Evolutionary conservation across 2,113 vertebrate species (phyloP).

Genomic region (Trachemys scripta): DNA sequence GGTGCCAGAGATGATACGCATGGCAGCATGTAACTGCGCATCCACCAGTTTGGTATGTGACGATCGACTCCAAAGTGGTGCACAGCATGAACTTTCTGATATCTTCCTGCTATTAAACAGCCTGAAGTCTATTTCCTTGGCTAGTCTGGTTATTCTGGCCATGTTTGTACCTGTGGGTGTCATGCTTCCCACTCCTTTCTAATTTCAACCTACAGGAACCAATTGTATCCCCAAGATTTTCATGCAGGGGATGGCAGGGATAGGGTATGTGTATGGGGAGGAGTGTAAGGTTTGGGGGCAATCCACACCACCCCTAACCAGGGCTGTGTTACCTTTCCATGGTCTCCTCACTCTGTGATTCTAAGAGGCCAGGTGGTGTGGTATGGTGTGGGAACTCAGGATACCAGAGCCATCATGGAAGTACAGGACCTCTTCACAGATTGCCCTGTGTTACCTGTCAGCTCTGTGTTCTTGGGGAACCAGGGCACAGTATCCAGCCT

Average conservation of each 20-base stretch:
- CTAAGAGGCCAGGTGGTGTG: background rate
- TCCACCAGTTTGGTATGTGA: too few species aligned
- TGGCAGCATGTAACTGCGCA: too few species aligned
- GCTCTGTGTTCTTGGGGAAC: too few species aligned
- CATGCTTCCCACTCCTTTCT: background rate
- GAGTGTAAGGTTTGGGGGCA: background rate
- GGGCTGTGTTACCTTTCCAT: background rate
- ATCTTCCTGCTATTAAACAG: background rate
- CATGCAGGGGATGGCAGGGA: background rate
- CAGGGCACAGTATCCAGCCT: too few species aligned
- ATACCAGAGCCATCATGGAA: slow-evolving; percentile 2
- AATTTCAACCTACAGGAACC: slow-evolving; percentile 22
- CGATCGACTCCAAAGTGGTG: too few species aligned
- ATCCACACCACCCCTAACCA: background rate
- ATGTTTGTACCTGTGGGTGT: background rate
- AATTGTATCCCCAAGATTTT: background rate
- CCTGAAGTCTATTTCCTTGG: background rate
- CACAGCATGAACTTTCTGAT: background rate
- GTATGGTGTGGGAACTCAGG: background rate
- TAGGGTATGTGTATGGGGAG: background rate
- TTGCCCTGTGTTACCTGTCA: background rate
- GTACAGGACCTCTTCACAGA: background rate
- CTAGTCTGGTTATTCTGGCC: background rate
- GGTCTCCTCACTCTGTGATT: background rate
- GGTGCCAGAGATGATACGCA: too few species aligned